Conservation (phyloP, 2,888 invertebrate species). For the Gymnocheta viridis region DNA sequence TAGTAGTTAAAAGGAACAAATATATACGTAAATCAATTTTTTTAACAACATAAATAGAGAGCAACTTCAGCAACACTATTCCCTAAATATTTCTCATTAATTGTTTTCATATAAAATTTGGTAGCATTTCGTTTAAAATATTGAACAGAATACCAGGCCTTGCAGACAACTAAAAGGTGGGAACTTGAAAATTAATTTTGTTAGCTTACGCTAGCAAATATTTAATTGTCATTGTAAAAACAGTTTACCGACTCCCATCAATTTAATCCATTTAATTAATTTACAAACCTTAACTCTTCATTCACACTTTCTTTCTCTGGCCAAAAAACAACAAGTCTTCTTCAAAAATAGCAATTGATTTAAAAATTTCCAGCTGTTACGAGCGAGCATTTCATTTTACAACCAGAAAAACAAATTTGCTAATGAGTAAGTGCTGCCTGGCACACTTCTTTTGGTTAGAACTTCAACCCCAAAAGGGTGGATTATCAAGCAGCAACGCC, state of each 20-base stretch:
- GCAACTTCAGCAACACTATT: too few relatives aligned
- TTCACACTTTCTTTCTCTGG: neutral
- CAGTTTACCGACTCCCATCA: neutral
- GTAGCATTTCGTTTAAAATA: too few relatives aligned
- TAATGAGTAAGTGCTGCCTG: neutral
- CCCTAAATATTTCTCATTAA: too few relatives aligned
- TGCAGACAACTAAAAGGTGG: neutral
- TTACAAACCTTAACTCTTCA: neutral
- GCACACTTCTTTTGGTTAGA: slow-evolving; percentile 35
- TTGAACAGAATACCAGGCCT: too few relatives aligned
- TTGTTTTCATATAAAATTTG: too few relatives aligned
- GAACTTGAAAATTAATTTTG: neutral
- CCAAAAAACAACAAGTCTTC: neutral
- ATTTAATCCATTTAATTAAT: neutral
- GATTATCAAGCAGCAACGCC: slow-evolving; percentile 25
- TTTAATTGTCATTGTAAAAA: neutral
- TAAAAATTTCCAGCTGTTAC: slow-evolving; percentile 41
- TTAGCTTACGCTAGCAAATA: neutral
- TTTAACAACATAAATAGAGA: too few relatives aligned
- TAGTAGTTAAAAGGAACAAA: too few relatives aligned
- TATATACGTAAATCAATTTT: too few relatives aligned
- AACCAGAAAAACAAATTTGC: slow-evolving; percentile 15
- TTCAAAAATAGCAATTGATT: neutral
- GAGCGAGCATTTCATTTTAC: neutral
- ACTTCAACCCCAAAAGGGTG: slow-evolving; percentile 4